These are phyloP conservation scores for Hyles lineata DNA, from an alignment of 2,888 invertebrate species.

Conservation along the genomic window DNA sequence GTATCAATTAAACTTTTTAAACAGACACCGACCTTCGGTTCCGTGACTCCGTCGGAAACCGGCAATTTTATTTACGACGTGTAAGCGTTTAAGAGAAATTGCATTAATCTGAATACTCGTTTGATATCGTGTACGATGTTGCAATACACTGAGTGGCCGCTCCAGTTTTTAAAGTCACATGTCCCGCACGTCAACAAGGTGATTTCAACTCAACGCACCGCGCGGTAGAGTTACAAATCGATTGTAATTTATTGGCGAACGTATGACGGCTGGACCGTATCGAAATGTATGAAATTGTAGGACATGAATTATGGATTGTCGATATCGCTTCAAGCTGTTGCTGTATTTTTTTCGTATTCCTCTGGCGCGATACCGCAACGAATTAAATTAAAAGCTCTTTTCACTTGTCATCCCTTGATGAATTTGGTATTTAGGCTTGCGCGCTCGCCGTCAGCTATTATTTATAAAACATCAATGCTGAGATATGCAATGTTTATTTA, in stretches of 20 bases:
- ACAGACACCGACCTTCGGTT: slow-evolving; percentile 63
- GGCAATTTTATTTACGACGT: slow-evolving; percentile 84
- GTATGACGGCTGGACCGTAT: slow-evolving; percentile 57
- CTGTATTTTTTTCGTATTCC: slow-evolving; percentile 80
- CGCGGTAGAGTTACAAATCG: slow-evolving; percentile 63
- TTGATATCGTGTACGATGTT: slow-evolving; percentile 83
- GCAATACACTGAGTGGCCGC: slow-evolving; percentile 76
- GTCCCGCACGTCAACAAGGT: slow-evolving; percentile 44
- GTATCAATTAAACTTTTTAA: slow-evolving; percentile 75
- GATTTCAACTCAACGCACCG: slow-evolving; percentile 52
- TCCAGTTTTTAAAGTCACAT: slow-evolving; percentile 52
- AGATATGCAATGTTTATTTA: slow-evolving; percentile 16
- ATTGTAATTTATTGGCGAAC: slow-evolving; percentile 49
- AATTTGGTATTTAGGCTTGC: slow-evolving; percentile 77
- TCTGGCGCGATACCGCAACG: slow-evolving; percentile 82
- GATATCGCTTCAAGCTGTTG: slow-evolving; percentile 85
- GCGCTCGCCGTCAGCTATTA: slow-evolving; percentile 57
- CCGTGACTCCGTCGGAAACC: slow-evolving; percentile 66
- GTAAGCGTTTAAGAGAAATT: slow-evolving; percentile 85
- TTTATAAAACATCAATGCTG: slow-evolving; percentile 43
- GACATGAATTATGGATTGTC: slow-evolving; percentile 86
- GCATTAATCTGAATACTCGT: slow-evolving; percentile 84
- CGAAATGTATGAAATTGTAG: slow-evolving; percentile 82
- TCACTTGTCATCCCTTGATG: slow-evolving; percentile 84
- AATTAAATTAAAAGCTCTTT: slow-evolving; percentile 85